phyloP scores from a whole-genome alignment of 2,888 invertebrate species.

The Pasiphila rectangulata region DNA sequence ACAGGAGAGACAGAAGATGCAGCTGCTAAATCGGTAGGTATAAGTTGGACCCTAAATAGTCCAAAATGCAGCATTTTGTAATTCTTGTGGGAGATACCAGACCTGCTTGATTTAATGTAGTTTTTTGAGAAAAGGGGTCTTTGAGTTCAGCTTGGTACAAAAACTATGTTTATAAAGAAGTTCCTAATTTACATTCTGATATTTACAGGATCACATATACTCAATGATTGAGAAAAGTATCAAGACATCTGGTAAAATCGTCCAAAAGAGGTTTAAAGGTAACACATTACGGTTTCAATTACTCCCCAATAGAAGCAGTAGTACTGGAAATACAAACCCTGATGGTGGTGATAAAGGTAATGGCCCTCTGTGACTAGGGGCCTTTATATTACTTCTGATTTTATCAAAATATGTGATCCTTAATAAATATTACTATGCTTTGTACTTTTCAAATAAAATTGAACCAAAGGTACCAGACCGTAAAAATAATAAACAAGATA shows the following conservation, averaged over 20 bases:
- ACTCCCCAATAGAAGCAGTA: slow-evolving; percentile 65
- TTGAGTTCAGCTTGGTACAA: too few relatives aligned
- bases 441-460: slow-evolving; percentile 29
- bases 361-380: slow-evolving; percentile 70
- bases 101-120: background rate
- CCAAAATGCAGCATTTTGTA: too few relatives aligned
- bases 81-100: background rate
- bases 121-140: too few relatives aligned
- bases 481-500: slow-evolving; percentile 4
- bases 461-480: slow-evolving; percentile 1
- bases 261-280: slow-evolving; percentile 84
- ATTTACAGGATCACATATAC: slow-evolving; percentile 82
- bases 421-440: slow-evolving; percentile 44
- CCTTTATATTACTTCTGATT: slow-evolving; percentile 46
- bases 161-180: too few relatives aligned
- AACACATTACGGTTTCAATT: slow-evolving; percentile 83
- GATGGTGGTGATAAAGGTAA: slow-evolving; percentile 34
- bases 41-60: too few relatives aligned
- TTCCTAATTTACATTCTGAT: background rate
- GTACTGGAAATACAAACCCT: slow-evolving; percentile 32
- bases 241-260: slow-evolving; percentile 75
- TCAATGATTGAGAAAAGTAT: slow-evolving; percentile 77
- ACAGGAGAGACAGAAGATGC: slow-evolving; percentile 68
- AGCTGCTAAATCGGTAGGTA: slow-evolving; percentile 51
- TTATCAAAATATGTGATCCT: slow-evolving; percentile 56